Percentiles rank a stretch among this genome's conserved stretches.
Conservation (phyloP, 1,140 invertebrate genomes). For the Batillaria attramentaria region DNA sequence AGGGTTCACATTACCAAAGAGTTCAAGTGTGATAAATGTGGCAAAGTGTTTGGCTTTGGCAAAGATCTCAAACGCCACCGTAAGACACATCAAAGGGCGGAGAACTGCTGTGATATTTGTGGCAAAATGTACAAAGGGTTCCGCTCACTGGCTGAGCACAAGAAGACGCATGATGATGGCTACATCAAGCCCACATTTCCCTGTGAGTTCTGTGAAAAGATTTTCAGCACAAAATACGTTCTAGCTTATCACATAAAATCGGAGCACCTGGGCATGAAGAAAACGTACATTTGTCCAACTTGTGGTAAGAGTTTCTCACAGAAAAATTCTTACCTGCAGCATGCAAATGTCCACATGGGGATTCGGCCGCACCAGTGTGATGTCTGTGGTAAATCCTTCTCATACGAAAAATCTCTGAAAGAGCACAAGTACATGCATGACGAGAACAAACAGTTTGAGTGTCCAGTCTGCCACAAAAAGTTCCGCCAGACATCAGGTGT, state of each 20-base stretch:
- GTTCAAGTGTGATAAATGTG: conserved; percentile 53
- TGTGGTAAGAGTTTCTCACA: conserved; percentile 68
- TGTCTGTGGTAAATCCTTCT: conserved; percentile 62
- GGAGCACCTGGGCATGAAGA: conserved; percentile 62
- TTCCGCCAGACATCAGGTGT: conserved; percentile 62
- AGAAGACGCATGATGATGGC: conserved; percentile 51
- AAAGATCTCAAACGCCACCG: conserved; percentile 56
- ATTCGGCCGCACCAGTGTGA: conserved; percentile 63
- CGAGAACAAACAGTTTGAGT: conserved; percentile 56
- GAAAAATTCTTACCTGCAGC: conserved; percentile 61
- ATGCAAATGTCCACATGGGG: conserved; percentile 66
- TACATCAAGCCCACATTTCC: conserved; percentile 60
- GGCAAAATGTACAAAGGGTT: conserved; percentile 57
- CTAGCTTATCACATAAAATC: conserved; percentile 61
- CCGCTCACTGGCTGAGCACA: conserved; percentile 51
- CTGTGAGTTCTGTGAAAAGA: conserved; percentile 61
- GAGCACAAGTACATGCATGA: conserved; percentile 65
- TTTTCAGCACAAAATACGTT: conserved; percentile 63
- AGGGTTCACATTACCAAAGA: conserved; percentile 44
- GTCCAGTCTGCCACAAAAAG: conserved; percentile 58
- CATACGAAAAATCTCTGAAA: conserved; percentile 61
- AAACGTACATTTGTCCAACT: conserved; percentile 60
- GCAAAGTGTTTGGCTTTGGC: conserved; percentile 53
- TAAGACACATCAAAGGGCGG: conserved; percentile 45
- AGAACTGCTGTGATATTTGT: conserved; percentile 60